Evolutionary conservation across 2,888 invertebrate genomes (phyloP), one percentile per base, ranked within the genome.

Genomic region (Zygothrica quintamaculata): DNA sequence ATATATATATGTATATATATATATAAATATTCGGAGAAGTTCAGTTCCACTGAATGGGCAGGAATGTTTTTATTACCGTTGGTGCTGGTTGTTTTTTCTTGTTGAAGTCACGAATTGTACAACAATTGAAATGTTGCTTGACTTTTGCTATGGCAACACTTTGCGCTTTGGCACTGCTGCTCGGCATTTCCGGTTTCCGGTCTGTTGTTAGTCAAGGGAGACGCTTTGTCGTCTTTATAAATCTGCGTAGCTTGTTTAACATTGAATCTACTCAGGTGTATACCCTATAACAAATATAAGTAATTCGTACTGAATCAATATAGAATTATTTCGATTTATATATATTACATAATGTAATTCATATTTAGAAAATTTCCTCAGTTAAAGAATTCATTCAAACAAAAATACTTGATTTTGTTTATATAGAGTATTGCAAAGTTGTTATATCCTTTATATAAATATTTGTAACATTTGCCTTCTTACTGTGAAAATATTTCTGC

Each of bases 121-220:
- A 57, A 75, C 66, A 70, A 70, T 76, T 76, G 80, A 62, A 74
- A 43, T 11, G 13, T 5, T n/a, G 36, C 36, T 22, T 5, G 44
- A 56, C 36, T 33, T 53, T 52, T 52, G 70, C 44, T 4, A 47
- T 37, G 53, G 74, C 50, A 46, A 62, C 69, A 58, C 57, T 53
- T 36, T 58, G 42, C 55, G 67, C 48, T 61, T 78, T 75, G 75
- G 72, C 72, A 61, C 57, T 76, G 77, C 70, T 72, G 58, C 75
- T 75, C 65, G 82, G 82, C 72, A 81, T 78, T 81, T 79, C 82
- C 78, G 53, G 79, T 34, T 85, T 79, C 85, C 78, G 82, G 64
- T 85, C 65, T 82, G 62, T 62, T 74, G 74, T 74, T 57, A 48
- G 64, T 61, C 61, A n/a, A n/a, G n/a, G n/a, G 57, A 72, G 62